These are phyloP conservation scores for Augiades crinisus DNA, from an alignment of 2,888 invertebrate genomes.

Conservation along the genomic window DNA sequence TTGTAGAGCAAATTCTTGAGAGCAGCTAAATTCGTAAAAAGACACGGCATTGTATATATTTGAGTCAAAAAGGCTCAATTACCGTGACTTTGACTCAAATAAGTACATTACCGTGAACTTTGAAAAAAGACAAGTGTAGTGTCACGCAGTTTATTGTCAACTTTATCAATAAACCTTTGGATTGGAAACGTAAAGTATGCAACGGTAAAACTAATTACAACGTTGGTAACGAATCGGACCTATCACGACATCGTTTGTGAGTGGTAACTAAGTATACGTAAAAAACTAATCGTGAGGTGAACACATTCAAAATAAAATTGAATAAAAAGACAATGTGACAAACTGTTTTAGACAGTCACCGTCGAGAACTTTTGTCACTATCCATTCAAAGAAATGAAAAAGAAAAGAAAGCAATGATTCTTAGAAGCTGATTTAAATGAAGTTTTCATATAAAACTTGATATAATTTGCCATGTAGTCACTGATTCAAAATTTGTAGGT, in stretches of 20 bases:
- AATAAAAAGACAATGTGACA: constrained; percentile 45
- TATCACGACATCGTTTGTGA: constrained; percentile 65
- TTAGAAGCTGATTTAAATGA: neutral
- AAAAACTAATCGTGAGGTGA: constrained; percentile 66
- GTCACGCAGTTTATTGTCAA: constrained; percentile 55
- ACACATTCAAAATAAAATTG: constrained; percentile 56
- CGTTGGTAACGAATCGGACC: constrained; percentile 65
- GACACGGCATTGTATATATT: neutral
- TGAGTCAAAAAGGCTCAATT: no score
- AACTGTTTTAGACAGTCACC: neutral
- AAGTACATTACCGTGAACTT: no score
- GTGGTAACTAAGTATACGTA: constrained; percentile 55
- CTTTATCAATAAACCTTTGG: constrained; percentile 49
- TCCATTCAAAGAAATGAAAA: constrained; percentile 2
- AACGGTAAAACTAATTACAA: constrained; percentile 74
- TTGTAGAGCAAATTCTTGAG: no score
- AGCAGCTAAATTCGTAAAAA: constrained; percentile 66
- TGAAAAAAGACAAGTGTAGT: constrained; percentile 56
- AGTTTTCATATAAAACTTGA: no score
- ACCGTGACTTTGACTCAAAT: constrained; percentile 20
- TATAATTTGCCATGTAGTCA: no score
- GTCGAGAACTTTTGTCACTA: neutral
- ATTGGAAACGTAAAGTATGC: constrained; percentile 62
- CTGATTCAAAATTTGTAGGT: no score
- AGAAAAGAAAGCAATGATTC: no score